A percentile compares a stretch with the other conserved stretches of the same genome.
phyloP scores from a whole-genome alignment of 2,888 invertebrate genomes.

The Calephelis perditalis region DNA sequence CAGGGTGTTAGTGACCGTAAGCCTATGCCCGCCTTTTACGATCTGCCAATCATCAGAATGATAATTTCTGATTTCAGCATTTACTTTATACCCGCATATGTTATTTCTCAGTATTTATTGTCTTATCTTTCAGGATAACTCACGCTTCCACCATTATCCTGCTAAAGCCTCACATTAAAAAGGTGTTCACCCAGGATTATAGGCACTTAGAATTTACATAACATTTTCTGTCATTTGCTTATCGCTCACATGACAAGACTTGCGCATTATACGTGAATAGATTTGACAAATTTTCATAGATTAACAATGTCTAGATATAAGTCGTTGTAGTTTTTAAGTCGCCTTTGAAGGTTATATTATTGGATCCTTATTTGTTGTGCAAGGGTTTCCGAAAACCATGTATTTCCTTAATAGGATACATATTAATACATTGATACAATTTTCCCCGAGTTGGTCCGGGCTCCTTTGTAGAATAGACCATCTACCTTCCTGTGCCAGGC shows the following conservation, averaged over 20 bases:
- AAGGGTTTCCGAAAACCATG: too few species aligned
- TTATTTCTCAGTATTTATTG: constrained; percentile 44
- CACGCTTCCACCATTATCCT: constrained; percentile 57
- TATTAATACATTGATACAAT: too few species aligned
- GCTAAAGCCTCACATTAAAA: constrained; percentile 53
- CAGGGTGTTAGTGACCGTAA: too few species aligned
- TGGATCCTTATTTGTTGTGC: too few species aligned
- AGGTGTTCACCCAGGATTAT: constrained; percentile 64
- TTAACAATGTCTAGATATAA: not conserved
- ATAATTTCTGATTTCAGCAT: not conserved
- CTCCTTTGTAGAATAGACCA: too few species aligned
- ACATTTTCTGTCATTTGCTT: constrained; percentile 76
- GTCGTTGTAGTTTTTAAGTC: too few species aligned
- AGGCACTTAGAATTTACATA: constrained; percentile 70
- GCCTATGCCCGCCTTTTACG: too few species aligned
- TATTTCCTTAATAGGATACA: too few species aligned
- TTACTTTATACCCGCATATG: constrained; percentile 26
- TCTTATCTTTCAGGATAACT: constrained; percentile 59
- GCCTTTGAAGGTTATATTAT: too few species aligned
- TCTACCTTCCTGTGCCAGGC: too few species aligned
- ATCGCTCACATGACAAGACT: constrained; percentile 71
- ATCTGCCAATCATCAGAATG: too few species aligned
- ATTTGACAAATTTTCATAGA: constrained; percentile 51
- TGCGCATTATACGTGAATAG: constrained; percentile 69
- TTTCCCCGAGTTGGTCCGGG: too few species aligned